These are phyloP conservation scores for Enoplolaimus lenunculus DNA, from an alignment of 2,888 invertebrate genomes.

Conservation along the genomic window DNA sequence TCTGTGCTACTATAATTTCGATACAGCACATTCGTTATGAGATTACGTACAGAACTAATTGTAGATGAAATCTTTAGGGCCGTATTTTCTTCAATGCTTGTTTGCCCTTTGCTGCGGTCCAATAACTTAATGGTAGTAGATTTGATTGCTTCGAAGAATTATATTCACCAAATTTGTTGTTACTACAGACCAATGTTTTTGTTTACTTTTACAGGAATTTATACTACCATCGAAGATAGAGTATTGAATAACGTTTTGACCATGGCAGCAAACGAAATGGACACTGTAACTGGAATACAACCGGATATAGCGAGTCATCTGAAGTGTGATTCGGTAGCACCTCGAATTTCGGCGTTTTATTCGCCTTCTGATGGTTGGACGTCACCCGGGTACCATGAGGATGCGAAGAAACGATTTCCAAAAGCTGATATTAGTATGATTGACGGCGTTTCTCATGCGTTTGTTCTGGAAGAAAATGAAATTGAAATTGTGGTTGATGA, in stretches of 20 bases:
- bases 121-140: too few relatives aligned
- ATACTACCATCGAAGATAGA: not conserved
- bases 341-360: not conserved
- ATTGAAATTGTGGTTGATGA: not conserved
- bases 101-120: too few relatives aligned
- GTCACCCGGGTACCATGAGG: not conserved
- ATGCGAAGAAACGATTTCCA: not conserved
- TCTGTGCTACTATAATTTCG: too few relatives aligned
- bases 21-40: not conserved
- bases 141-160: too few relatives aligned
- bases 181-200: not conserved
- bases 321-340: not conserved
- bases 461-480: not conserved
- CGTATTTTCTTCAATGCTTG: too few relatives aligned
- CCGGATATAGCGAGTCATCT: conserved; percentile 38
- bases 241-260: not conserved
- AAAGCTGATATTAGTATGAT: not conserved
- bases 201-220: not conserved
- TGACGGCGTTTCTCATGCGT: not conserved
- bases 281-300: conserved; percentile 26
- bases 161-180: too few relatives aligned
- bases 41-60: not conserved
- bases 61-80: too few relatives aligned
- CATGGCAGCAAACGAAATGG: conserved; percentile 13
- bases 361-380: not conserved